Conservation (phyloP, 2,888 invertebrate species). For the Agrotis segetum region DNA sequence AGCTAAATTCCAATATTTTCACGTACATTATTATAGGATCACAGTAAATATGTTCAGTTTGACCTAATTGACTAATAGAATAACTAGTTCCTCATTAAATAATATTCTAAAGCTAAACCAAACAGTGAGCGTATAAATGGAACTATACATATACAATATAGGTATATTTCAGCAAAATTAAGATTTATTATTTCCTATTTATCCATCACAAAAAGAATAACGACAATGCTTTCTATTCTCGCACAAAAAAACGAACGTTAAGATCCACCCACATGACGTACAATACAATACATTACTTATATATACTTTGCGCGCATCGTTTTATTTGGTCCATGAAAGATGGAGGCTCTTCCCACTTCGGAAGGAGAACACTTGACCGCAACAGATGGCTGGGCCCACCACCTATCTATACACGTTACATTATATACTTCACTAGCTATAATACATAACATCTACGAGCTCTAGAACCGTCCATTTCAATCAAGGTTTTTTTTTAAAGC, state of each 20-base stretch:
- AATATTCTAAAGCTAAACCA: neutral
- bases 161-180: constrained; percentile 17
- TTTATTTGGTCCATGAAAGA: constrained; percentile 82
- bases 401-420: constrained; percentile 66
- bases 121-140: neutral
- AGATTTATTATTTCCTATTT: constrained; percentile 40
- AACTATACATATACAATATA: too few species aligned
- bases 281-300: constrained; percentile 61
- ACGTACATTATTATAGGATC: too few species aligned
- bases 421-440: constrained; percentile 49
- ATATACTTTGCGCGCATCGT: constrained; percentile 67
- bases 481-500: constrained; percentile 44
- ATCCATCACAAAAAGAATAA: constrained; percentile 35
- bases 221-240: constrained; percentile 51
- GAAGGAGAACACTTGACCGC: constrained; percentile 83
- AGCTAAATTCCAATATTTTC: too few species aligned
- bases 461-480: constrained; percentile 41
- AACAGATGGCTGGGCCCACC: constrained; percentile 83
- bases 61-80: too few species aligned
- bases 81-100: too few species aligned
- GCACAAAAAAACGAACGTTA: constrained; percentile 51
- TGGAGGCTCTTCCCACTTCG: constrained; percentile 78
- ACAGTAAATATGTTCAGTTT: too few species aligned
- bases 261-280: constrained; percentile 58
- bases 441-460: constrained; percentile 20